Conservation (phyloP, 2,113 vertebrate species). For the Oreochromis spilurus region DNA sequence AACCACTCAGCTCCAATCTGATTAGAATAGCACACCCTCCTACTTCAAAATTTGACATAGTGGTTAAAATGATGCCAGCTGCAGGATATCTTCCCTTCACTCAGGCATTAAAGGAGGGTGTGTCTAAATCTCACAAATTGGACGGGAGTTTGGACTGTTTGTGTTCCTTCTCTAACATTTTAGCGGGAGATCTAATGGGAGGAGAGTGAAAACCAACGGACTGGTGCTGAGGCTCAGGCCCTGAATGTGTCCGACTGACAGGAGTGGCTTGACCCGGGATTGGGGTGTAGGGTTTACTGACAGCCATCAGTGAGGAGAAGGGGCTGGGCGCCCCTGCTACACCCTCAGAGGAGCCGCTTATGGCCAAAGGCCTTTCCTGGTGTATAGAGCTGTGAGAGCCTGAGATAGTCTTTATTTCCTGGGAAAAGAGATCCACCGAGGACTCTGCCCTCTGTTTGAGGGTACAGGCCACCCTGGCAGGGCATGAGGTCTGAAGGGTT, state of each 20-base stretch:
- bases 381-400: slow-evolving; percentile 84
- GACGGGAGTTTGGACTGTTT: slow-evolving; percentile 88
- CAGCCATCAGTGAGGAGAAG: slow-evolving; percentile 68
- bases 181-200: slow-evolving; percentile 48
- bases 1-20: slow-evolving; percentile 25
- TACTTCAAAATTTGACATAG: slow-evolving; percentile 2
- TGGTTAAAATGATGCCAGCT: slow-evolving; percentile 18
- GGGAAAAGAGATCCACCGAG: slow-evolving; percentile 78
- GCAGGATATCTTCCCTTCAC: neutral
- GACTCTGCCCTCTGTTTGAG: slow-evolving; percentile 64
- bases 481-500: slow-evolving; percentile 67
- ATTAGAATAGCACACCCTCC: slow-evolving; percentile 59
- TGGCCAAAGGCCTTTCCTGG: slow-evolving; percentile 78
- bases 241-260: slow-evolving; percentile 82
- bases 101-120: slow-evolving; percentile 56
- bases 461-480: slow-evolving; percentile 55
- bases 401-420: slow-evolving; percentile 92
- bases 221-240: slow-evolving; percentile 73
- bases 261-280: slow-evolving; percentile 77
- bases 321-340: slow-evolving; percentile 56
- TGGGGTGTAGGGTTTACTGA: slow-evolving; percentile 77
- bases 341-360: slow-evolving; percentile 69
- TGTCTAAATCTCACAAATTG: slow-evolving; percentile 83
- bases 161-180: slow-evolving; percentile 73
- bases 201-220: slow-evolving; percentile 10